These are phyloP conservation scores for Sebastes vulpes DNA, from an alignment of 2,797 vertebrate species.

Conservation along the genomic window DNA sequence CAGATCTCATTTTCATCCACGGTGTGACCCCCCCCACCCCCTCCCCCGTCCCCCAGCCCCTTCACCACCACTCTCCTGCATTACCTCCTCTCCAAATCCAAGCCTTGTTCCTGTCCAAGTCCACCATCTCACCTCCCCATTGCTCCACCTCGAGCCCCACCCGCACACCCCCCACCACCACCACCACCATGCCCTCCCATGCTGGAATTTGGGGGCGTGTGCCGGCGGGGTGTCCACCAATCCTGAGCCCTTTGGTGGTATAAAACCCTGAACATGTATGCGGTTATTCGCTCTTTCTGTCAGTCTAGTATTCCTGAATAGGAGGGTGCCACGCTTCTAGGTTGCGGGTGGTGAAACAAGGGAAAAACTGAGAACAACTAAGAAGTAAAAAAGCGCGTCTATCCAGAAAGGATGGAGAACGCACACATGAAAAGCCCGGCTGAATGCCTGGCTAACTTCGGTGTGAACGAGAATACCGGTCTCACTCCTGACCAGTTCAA, in stretches of 20 bases:
- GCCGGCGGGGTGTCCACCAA: conserved; percentile 69
- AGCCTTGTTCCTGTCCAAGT: conserved; percentile 75
- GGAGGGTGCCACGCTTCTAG: conserved; percentile 79
- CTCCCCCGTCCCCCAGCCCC: neutral
- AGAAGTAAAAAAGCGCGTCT: conserved; percentile 73
- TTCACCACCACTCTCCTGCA: conserved; percentile 46
- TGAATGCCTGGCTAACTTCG: conserved; percentile 90
- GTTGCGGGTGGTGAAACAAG: conserved; percentile 79
- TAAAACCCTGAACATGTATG: conserved; percentile 78
- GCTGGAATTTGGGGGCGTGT: conserved; percentile 80
- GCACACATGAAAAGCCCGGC: conserved; percentile 84
- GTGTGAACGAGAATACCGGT: conserved; percentile 87
- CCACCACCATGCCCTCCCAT: conserved; percentile 50
- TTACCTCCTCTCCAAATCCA: conserved; percentile 68
- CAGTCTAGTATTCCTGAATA: conserved; percentile 85
- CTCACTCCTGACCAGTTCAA: conserved; percentile 90
- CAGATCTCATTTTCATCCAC: conserved; percentile 86
- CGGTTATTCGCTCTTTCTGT: conserved; percentile 88
- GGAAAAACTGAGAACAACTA: conserved; percentile 69
- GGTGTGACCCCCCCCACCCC: conserved; percentile 3
- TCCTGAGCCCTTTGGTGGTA: conserved; percentile 67
- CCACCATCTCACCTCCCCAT: conserved; percentile 72
- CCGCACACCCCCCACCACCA: conserved; percentile 27
- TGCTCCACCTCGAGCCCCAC: conserved; percentile 71
- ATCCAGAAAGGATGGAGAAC: conserved; percentile 89